Conservation (phyloP, 92 coral and sea anemone species). For the Siderastrea radians region DNA sequence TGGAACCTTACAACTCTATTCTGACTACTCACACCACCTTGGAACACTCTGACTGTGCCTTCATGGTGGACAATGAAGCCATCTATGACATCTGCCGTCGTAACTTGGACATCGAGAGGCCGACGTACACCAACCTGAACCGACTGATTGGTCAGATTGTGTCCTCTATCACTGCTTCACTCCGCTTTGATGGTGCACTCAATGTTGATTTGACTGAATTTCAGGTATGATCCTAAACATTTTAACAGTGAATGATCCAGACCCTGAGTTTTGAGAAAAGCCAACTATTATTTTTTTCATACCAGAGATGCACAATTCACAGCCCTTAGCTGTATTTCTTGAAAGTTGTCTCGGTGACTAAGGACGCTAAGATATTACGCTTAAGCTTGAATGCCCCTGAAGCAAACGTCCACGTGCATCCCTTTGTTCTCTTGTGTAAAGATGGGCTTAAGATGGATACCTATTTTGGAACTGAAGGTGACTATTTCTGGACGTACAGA, state of each 20-base stretch:
- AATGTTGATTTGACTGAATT: constrained; percentile 53
- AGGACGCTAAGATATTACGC: too few species aligned
- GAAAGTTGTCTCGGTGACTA: too few species aligned
- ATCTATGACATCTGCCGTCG: constrained; percentile 95
- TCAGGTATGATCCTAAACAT: background rate
- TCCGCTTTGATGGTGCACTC: constrained; percentile 69
- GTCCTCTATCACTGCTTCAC: constrained; percentile 84
- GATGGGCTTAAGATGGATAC: too few species aligned
- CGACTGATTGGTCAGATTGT: constrained; percentile 96
- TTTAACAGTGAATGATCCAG: background rate
- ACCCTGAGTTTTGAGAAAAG: too few species aligned
- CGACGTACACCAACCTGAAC: constrained; percentile 95
- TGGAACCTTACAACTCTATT: constrained; percentile 92
- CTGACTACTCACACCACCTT: constrained; percentile 94
- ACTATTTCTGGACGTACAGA: too few species aligned
- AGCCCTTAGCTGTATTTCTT: too few species aligned
- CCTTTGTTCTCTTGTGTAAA: too few species aligned
- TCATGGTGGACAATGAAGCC: constrained; percentile 98
- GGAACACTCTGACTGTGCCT: constrained; percentile 97
- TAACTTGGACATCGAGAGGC: constrained; percentile 91
- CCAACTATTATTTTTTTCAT: constrained; percentile 2
- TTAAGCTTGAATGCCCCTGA: too few species aligned
- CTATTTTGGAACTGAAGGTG: too few species aligned
- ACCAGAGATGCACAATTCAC: too few species aligned
- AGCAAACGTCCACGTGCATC: too few species aligned